phyloP scores from a whole-genome alignment of 1,140 invertebrate species.

The Cylas formicarius region DNA sequence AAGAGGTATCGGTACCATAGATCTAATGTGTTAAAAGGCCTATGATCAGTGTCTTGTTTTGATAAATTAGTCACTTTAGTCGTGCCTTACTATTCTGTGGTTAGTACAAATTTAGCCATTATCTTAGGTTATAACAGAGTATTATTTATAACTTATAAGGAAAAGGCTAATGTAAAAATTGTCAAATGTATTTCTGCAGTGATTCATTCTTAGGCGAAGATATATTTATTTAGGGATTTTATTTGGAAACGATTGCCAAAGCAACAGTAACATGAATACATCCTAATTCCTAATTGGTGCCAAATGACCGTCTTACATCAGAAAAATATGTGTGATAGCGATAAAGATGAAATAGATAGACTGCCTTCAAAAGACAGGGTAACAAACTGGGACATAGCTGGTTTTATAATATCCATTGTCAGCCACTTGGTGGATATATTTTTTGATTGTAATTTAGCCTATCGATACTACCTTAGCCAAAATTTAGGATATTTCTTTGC shows the following conservation, averaged over 20 bases:
- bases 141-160: no score
- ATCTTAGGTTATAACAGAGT: no score
- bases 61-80: no score
- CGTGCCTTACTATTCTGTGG: no score
- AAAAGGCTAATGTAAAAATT: no score
- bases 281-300: slow-evolving; percentile 3
- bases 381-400: slow-evolving; percentile 39
- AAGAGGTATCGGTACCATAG: no score
- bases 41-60: no score
- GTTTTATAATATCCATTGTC: slow-evolving; percentile 48
- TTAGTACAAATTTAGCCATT: no score
- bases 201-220: no score
- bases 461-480: slow-evolving; percentile 46
- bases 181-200: no score
- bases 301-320: slow-evolving; percentile 29
- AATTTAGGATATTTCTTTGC: slow-evolving; percentile 51
- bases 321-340: slow-evolving; percentile 23
- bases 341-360: slow-evolving; percentile 36
- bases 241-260: neutral
- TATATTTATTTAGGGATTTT: no score
- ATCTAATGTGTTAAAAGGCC: no score
- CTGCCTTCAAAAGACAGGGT: slow-evolving; percentile 39
- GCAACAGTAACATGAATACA: slow-evolving; percentile 5
- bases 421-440: slow-evolving; percentile 58
- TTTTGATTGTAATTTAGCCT: slow-evolving; percentile 57